Base-by-base conservation (phyloP, 2,888 invertebrate genomes). In the Euclidia mi region DNA sequence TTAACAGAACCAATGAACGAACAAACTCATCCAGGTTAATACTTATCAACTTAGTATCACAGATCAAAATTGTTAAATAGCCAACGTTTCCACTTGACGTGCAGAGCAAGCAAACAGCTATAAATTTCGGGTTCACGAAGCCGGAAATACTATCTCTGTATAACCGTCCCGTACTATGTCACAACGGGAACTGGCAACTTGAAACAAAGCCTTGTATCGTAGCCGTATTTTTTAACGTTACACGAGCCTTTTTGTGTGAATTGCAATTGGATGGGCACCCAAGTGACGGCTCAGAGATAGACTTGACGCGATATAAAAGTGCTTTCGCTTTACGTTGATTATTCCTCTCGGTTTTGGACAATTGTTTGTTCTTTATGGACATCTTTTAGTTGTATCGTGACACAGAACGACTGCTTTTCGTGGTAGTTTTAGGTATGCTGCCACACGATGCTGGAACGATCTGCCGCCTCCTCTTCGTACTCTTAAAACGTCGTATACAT, bases 51-150 rank as follows among this genome's bases (percentile, higher is more conserved):
- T 53, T 60, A 53, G 48, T 69, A 84, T 86, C 85, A 65, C 76
- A 73, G 73, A 88, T 88, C 89, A 82, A 84, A 86, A 86, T 86
- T 85, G 87, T 78, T 84, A 76, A 87, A 86, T 78, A 83, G 79
- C 72, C 34, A 59, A 63, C 67, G 72, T 69, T 79, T 74, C 83
- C 80, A 82, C 82, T 85, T 84, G 85, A 87, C 82, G 76, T 71
- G 64, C 64, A 61, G 77, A 76, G 79, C 65, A 71, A 63, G 76
- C 80, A 83, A 87, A 86, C 88, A 86, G 73, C 85, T 57, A 90
- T 91, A 90, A 90, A 91, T 91, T 86, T 78, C 51, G 71, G 50
- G 69, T 47, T 76, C 82, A 76, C 70, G 66, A 69, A 64, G 61
- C 67, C 78, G 82, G 83, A 84, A 82, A 79, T 78, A 71, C 80